Base-by-base conservation (phyloP, 2,113 vertebrate genomes). In the Crypturellus undulatus region DNA sequence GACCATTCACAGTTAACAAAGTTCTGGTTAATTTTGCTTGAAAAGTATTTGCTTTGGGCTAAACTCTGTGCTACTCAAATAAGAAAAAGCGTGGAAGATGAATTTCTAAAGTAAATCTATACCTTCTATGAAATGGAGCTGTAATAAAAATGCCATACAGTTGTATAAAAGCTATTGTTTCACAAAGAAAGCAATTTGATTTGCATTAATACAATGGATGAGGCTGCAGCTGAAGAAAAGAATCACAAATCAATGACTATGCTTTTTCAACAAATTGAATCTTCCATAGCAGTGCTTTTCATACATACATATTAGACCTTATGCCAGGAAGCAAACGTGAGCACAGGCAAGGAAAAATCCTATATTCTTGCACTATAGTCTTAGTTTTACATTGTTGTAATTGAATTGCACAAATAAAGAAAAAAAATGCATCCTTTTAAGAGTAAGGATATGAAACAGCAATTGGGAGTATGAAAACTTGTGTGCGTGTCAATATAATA, bases 221-320 rank as follows among this genome's bases (percentile, higher is more conserved):
- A 81, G 72, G 78, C 72, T 86, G 38, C 1, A 1, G 92, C 65
- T 92, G 79, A 93, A 83, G 42, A 92, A 87, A 71, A 71, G 86
- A 47, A 26, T 79, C 52, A 68, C 85, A 95, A 95, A 96, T 94
- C 90, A 96, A 90, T 92, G 72, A 32, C 65, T 94, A 25, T 79
- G 85, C 92, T 79, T 97, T 56, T 86, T 94, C 85, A 84, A 88
- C 25, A 96, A 96, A 96, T 86, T 93, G 91, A 92, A 83, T 94
- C 72, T 94, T 92, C 69, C 77, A 69, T 38, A 77, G 62, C 83
- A 58, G 82, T 4, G 1, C 58, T 79, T 93, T 89, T 79, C 4
- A 2, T 88, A 71, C 87, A 92, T 86, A 81, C 43, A 5, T 86
- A 84, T 86, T 47, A 78, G n/a, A 25, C 34, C 84, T 81, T 30